phyloP scores from a whole-genome alignment of 2,888 invertebrate genomes.

The Drepana falcataria region DNA sequence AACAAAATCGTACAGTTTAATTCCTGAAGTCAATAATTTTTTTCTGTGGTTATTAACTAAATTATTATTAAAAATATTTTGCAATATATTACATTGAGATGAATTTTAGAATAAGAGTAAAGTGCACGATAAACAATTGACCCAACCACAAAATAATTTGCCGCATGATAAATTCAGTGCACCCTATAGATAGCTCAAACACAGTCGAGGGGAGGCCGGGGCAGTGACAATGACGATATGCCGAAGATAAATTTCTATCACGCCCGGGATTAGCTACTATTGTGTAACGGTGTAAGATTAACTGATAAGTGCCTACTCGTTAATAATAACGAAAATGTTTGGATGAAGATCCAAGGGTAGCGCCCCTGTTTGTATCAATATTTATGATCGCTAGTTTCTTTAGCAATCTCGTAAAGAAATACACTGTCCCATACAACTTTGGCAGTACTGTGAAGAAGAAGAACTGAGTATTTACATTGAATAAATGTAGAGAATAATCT shows the following conservation, averaged over 20 bases:
- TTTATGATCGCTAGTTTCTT: constrained; percentile 46
- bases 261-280: constrained; percentile 70
- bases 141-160: not conserved
- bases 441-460: not conserved
- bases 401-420: constrained; percentile 3
- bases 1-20: no score
- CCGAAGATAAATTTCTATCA: constrained; percentile 73
- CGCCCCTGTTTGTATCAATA: constrained; percentile 38
- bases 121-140: not conserved
- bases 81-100: no score
- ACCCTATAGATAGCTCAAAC: constrained; percentile 42
- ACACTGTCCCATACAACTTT: constrained; percentile 4
- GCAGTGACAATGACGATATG: constrained; percentile 55
- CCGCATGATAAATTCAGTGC: constrained; percentile 22
- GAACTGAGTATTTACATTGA: no score
- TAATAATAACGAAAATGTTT: constrained; percentile 73
- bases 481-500: no score
- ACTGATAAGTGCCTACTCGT: constrained; percentile 74
- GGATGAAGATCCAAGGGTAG: constrained; percentile 39
- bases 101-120: no score
- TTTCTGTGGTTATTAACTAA: no score
- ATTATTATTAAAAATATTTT: no score
- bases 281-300: constrained; percentile 73
- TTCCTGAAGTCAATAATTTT: no score
- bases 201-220: constrained; percentile 39